Percentiles rank a stretch among this genome's conserved stretches.
Conservation (phyloP, 2,888 invertebrate species). For the Seira ritae region DNA sequence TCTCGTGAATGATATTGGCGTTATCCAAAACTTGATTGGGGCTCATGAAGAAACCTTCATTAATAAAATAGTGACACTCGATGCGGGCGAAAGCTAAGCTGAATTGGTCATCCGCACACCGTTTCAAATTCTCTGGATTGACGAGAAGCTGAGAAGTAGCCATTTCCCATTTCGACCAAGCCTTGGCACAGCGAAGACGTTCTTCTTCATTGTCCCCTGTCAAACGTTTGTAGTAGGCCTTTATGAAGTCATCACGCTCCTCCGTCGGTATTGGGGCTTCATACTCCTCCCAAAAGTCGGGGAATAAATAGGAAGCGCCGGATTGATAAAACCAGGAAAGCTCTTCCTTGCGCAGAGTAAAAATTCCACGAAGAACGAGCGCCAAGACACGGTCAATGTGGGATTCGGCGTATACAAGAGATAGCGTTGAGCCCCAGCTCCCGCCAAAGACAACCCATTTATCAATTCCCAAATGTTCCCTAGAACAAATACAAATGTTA, state of each 20-base stretch:
- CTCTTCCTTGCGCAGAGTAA: conserved; percentile 56
- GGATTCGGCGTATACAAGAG: conserved; percentile 49
- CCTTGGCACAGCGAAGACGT: conserved; percentile 36
- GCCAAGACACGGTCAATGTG: conserved; percentile 59
- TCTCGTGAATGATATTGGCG: conserved; percentile 46
- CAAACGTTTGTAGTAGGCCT: conserved; percentile 56
- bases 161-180: conserved; percentile 65
- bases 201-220: conserved; percentile 53
- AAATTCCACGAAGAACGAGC: conserved; percentile 60
- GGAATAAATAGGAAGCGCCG: conserved; percentile 61
- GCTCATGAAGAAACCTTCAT: conserved; percentile 46
- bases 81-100: conserved; percentile 59
- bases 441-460: conserved; percentile 64
- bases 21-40: conserved; percentile 52
- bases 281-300: conserved; percentile 61
- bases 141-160: conserved; percentile 54
- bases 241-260: conserved; percentile 51
- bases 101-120: conserved; percentile 43
- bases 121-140: conserved; percentile 55
- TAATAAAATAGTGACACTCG: conserved; percentile 64
- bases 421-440: conserved; percentile 61
- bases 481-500: neutral
- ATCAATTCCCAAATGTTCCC: conserved; percentile 55
- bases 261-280: conserved; percentile 57
- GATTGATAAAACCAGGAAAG: conserved; percentile 63